Percentiles rank a stretch among this genome's conserved stretches.
Conservation (phyloP, 2,888 invertebrate genomes). For the Torymus aiolomorphi region DNA sequence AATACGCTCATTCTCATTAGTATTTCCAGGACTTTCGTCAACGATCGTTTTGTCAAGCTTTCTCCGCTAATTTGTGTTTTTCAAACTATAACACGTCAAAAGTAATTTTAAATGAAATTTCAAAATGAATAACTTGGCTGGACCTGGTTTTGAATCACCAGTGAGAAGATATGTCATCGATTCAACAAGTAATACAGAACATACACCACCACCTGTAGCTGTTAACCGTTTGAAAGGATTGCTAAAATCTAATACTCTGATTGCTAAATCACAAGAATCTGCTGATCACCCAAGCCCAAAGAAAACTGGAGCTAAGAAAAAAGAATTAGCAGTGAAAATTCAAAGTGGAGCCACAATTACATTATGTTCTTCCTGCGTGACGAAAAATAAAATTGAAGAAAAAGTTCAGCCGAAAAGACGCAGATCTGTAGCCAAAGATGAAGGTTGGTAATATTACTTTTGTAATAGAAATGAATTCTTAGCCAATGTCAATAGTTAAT, state of each 20-base stretch:
- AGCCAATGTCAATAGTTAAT: too few species aligned
- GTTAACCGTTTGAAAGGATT: conserved; percentile 9
- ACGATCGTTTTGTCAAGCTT: too few species aligned
- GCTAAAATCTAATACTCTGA: neutral
- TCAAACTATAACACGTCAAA: neutral
- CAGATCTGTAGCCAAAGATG: neutral
- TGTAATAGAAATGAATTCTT: too few species aligned
- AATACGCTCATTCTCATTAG: too few species aligned
- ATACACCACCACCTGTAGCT: conserved; percentile 2
- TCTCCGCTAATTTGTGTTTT: too few species aligned
- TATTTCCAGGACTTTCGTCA: too few species aligned
- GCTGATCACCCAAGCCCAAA: neutral
- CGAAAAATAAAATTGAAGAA: neutral
- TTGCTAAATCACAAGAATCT: neutral
- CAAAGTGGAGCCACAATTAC: conserved; percentile 16
- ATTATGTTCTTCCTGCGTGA: conserved; percentile 25
- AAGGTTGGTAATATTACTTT: too few species aligned
- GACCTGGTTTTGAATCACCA: neutral
- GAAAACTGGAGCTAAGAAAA: neutral
- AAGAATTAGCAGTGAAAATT: neutral
- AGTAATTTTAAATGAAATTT: neutral
- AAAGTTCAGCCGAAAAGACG: neutral
- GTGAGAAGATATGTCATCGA: conserved; percentile 1
- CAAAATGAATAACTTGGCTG: neutral
- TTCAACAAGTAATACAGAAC: neutral